A percentile compares a stretch with the other conserved stretches of the same genome.
These are phyloP conservation scores for Willisornis vidua DNA, from an alignment of 2,113 vertebrate genomes.

Conservation along the genomic window DNA sequence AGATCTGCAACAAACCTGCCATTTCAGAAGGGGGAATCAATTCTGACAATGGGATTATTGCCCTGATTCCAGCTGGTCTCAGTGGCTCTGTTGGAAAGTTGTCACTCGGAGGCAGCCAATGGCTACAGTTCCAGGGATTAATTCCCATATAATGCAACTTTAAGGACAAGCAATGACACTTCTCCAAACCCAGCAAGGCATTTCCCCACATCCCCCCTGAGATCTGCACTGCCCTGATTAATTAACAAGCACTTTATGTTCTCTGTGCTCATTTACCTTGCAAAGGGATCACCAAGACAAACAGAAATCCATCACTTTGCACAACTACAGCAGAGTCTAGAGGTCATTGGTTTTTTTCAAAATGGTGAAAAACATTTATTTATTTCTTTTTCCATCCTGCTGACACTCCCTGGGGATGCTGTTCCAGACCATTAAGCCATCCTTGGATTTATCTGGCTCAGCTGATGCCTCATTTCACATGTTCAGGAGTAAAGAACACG, in stretches of 20 bases:
- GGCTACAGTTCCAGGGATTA: neutral
- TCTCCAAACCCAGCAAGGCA: neutral
- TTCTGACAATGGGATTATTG: neutral
- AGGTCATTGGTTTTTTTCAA: neutral
- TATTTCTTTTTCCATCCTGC: neutral
- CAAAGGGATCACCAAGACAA: neutral
- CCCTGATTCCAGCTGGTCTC: neutral
- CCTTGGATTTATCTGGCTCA: accelerated
- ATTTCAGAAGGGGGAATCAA: neutral
- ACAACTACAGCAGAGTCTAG: neutral
- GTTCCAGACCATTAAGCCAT: neutral
- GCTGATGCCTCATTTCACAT: neutral
- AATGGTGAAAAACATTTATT: neutral
- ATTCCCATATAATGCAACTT: neutral
- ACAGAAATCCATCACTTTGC: neutral
- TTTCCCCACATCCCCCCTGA: neutral
- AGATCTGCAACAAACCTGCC: neutral
- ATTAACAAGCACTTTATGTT: neutral
- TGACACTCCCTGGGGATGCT: neutral
- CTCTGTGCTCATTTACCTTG: neutral
- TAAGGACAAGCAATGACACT: neutral
- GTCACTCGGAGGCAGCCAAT: neutral
- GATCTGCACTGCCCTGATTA: neutral
- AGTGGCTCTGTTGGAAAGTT: neutral
- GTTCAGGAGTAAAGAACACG: neutral